Conservation (phyloP, 2,113 vertebrate species). For the Phaetusa simplex region DNA sequence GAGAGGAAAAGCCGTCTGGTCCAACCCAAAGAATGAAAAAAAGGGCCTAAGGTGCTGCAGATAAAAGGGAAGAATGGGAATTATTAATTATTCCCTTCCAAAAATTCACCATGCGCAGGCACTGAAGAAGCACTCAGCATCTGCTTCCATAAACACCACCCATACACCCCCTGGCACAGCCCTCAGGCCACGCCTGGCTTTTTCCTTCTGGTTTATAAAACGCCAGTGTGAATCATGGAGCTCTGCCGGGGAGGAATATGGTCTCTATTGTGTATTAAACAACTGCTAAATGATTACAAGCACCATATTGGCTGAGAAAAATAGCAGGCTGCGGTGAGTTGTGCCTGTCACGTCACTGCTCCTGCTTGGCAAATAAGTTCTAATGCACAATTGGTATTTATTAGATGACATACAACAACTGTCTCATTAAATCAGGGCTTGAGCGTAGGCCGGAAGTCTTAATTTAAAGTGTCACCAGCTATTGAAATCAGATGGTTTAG, state of each 20-base stretch:
- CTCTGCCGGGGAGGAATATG: not conserved
- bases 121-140: not conserved
- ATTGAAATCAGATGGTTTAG: not conserved
- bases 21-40: not conserved
- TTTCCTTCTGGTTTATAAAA: not conserved
- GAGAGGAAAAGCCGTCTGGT: not conserved
- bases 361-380: not conserved
- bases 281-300: not conserved
- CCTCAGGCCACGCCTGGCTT: not conserved
- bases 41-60: not conserved
- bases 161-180: accelerated
- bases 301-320: not conserved
- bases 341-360: not conserved
- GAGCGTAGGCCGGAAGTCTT: not conserved
- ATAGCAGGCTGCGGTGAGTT: not conserved
- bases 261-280: not conserved
- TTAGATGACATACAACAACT: slow-evolving; percentile 61
- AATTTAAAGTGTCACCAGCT: slow-evolving; percentile 59
- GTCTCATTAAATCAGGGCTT: slow-evolving; percentile 55
- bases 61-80: not conserved
- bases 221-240: accelerated
- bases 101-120: not conserved
- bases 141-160: not conserved
- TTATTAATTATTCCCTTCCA: not conserved
- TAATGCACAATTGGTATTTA: slow-evolving; percentile 30